phyloP scores from a whole-genome alignment of 2,113 vertebrate species.

The Jacana jacana region DNA sequence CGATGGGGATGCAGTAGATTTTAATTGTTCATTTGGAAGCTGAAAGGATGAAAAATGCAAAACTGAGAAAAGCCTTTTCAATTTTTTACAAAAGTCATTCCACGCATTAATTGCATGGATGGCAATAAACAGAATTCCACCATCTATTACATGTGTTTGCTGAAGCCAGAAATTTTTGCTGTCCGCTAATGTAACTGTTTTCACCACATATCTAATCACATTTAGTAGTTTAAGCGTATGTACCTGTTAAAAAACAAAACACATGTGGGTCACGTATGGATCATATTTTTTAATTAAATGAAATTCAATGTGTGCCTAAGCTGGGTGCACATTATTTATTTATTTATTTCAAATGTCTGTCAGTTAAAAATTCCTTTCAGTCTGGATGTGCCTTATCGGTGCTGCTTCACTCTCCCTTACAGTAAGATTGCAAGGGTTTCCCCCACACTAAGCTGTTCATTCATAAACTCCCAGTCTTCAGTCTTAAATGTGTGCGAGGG shows the following conservation, averaged over 20 bases:
- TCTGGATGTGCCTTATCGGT: background rate
- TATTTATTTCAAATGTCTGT: background rate
- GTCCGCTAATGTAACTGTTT: background rate
- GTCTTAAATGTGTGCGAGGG: background rate
- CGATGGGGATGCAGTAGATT: background rate
- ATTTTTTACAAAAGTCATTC: background rate
- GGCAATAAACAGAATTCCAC: background rate
- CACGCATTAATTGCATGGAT: background rate
- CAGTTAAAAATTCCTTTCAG: background rate
- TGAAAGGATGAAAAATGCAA: background rate
- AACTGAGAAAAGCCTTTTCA: background rate
- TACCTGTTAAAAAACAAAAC: background rate
- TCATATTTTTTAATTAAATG: background rate
- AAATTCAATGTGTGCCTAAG: background rate
- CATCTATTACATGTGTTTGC: background rate
- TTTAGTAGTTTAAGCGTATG: background rate
- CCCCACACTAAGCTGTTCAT: background rate
- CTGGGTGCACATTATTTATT: background rate
- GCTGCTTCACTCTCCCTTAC: background rate
- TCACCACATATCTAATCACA: background rate
- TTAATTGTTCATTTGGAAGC: background rate
- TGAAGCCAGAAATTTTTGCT: background rate
- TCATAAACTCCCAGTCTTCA: background rate
- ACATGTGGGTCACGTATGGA: background rate
- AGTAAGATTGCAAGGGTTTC: background rate